phyloP scores from a whole-genome alignment of 2,797 vertebrate genomes.

The Sebastes vulpes region DNA sequence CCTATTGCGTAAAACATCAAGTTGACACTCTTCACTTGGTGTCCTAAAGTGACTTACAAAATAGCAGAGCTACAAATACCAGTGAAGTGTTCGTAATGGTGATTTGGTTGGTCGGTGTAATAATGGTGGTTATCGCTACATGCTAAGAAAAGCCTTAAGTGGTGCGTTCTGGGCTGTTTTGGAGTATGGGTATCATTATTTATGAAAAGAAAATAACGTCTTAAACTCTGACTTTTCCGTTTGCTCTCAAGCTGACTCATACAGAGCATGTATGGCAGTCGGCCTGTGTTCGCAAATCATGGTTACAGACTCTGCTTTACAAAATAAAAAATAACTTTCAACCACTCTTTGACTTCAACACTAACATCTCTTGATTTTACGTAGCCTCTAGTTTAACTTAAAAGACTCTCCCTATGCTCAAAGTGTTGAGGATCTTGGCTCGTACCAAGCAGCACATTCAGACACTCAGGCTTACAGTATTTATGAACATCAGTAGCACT shows the following conservation, averaged over 20 bases:
- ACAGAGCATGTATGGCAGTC: background rate
- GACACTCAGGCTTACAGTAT: background rate
- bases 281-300: background rate
- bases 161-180: background rate
- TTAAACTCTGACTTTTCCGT: background rate
- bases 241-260: background rate
- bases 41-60: background rate
- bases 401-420: slow-evolving; percentile 5
- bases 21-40: background rate
- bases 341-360: background rate
- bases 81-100: background rate
- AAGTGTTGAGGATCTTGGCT: slow-evolving; percentile 3
- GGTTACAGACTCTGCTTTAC: background rate
- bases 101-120: background rate
- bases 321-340: slow-evolving; percentile 1
- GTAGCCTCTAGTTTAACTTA: slow-evolving; percentile 2
- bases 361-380: background rate
- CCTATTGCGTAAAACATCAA: background rate
- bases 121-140: background rate
- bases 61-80: background rate
- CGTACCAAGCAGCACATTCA: slow-evolving; percentile 1
- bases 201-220: background rate
- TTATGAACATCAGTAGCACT: slow-evolving; percentile 8
- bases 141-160: background rate
- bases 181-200: background rate